Evolutionary conservation across 2,888 invertebrate genomes (phyloP).

Genomic region (Tenthredo livida): DNA sequence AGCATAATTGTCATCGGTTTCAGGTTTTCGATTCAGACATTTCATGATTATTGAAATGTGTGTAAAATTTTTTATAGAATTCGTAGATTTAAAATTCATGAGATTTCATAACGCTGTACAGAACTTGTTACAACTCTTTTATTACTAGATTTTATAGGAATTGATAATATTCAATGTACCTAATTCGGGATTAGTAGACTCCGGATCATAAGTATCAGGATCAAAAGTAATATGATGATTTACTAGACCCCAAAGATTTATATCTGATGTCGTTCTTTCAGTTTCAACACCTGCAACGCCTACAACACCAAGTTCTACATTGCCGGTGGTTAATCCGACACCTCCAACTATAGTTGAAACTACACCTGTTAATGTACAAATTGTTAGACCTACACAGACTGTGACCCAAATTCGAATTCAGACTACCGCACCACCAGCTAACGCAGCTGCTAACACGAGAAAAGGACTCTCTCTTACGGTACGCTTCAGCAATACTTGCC

Average conservation of each 20-base stretch:
- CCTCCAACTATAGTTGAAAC: conserved; percentile 71
- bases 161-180: neutral
- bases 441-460: conserved; percentile 79
- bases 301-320: conserved; percentile 69
- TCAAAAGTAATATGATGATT: neutral
- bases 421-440: conserved; percentile 75
- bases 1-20: no score
- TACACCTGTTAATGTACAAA: conserved; percentile 73
- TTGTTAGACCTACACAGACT: conserved; percentile 76
- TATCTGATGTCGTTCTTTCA: conserved; percentile 53
- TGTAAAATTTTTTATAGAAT: no score
- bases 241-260: neutral
- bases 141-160: neutral
- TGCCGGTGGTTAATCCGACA: conserved; percentile 69
- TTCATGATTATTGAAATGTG: no score
- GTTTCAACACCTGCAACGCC: conserved; percentile 71
- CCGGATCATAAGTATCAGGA: neutral
- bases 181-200: neutral
- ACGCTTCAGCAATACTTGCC: conserved; percentile 59
- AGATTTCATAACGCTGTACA: neutral
- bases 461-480: conserved; percentile 87
- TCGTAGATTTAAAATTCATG: neutral
- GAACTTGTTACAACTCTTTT: neutral
- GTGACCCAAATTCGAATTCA: conserved; percentile 81
- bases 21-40: no score